Evolutionary conservation across 1,140 invertebrate genomes (phyloP).

Genomic region (Anagrus nilaparvatae): DNA sequence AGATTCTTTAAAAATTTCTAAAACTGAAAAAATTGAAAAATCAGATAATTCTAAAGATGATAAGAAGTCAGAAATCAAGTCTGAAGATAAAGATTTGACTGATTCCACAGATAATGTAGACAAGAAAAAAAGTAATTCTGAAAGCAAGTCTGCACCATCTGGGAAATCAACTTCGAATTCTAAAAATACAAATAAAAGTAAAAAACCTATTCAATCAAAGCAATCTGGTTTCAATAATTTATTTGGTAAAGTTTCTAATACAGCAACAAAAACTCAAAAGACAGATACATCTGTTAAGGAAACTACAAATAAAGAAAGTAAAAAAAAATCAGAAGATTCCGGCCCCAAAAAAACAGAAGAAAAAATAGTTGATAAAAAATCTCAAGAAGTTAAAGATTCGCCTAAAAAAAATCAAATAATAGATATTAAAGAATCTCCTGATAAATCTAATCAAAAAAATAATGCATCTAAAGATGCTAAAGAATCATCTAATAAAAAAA

Average conservation of each 20-base stretch:
- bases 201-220: constrained; percentile 24
- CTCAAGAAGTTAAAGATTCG: not conserved
- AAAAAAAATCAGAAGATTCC: constrained; percentile 11
- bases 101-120: too few species aligned
- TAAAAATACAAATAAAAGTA: constrained; percentile 17
- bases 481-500: constrained; percentile 8
- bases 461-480: constrained; percentile 5
- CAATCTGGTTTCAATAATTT: constrained; percentile 29
- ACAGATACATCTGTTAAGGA: not conserved
- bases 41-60: not conserved
- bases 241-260: constrained; percentile 26
- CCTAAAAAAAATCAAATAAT: constrained; percentile 2
- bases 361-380: not conserved
- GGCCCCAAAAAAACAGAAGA: constrained; percentile 1
- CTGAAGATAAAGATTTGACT: not conserved
- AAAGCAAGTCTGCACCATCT: not conserved
- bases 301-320: constrained; percentile 6
- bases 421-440: too few species aligned
- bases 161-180: constrained; percentile 8
- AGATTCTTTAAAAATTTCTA: too few species aligned
- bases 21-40: not conserved
- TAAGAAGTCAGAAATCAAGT: not conserved
- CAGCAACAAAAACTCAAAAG: constrained; percentile 13
- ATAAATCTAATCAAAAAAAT: constrained; percentile 2
- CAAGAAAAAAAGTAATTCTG: constrained; percentile 16